phyloP scores from a whole-genome alignment of 92 coral and sea anemone species.

The Ricordea florida region DNA sequence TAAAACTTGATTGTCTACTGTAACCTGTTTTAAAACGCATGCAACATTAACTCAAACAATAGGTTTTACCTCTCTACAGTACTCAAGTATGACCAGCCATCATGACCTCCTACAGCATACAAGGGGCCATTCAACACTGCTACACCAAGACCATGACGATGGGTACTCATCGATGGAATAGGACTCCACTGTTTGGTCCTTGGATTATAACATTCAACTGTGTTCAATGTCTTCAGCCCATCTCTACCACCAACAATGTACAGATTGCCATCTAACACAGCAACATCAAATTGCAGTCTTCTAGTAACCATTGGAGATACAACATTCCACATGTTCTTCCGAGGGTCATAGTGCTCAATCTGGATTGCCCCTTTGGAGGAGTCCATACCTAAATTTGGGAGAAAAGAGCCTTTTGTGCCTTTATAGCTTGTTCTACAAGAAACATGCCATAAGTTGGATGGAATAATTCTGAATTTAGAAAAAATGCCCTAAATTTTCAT shows the following conservation, averaged over 20 bases:
- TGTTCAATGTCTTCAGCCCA: slow-evolving; percentile 92
- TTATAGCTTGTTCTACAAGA: slow-evolving; percentile 21
- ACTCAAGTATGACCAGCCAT: slow-evolving; percentile 98
- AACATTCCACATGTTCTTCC: slow-evolving; percentile 80
- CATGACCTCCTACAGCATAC: slow-evolving; percentile 99
- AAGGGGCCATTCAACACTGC: slow-evolving; percentile 92
- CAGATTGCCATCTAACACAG: slow-evolving; percentile 71
- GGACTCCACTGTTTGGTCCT: slow-evolving; percentile 78
- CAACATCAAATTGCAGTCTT: slow-evolving; percentile 96
- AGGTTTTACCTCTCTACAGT: slow-evolving; percentile 90
- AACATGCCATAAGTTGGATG: too few species aligned
- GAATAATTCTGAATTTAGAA: too few species aligned
- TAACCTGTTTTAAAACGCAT: not conserved
- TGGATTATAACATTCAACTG: slow-evolving; percentile 97
- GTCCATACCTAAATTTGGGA: slow-evolving; percentile 76
- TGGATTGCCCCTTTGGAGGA: slow-evolving; percentile 95
- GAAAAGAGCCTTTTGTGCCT: slow-evolving; percentile 41
- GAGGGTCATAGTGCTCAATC: slow-evolving; percentile 89
- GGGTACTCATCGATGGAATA: slow-evolving; percentile 93
- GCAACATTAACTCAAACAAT: not conserved
- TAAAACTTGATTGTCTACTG: too few species aligned
- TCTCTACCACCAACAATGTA: slow-evolving; percentile 97
- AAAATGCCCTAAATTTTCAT: too few species aligned
- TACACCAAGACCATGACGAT: slow-evolving; percentile 98
- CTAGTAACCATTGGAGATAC: slow-evolving; percentile 93